Percentiles rank a stretch among this genome's conserved stretches.
Conservation (phyloP, 1,140 invertebrate genomes). For the Drosophila repletoides region DNA sequence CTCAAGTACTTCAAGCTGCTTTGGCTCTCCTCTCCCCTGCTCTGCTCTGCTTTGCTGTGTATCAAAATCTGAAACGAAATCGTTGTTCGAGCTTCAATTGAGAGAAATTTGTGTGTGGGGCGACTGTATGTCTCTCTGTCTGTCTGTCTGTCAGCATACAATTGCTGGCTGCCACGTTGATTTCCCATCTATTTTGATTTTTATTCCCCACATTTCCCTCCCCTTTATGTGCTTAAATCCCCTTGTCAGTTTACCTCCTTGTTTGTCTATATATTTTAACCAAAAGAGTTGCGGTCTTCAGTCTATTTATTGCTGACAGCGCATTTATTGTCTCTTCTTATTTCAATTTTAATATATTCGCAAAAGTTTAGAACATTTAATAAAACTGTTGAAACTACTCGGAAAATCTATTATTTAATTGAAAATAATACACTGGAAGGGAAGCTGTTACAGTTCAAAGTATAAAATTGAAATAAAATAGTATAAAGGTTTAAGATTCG, state of each 20-base stretch:
- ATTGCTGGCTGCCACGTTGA: slow-evolving; percentile 60
- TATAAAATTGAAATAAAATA: too few relatives aligned
- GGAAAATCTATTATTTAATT: not conserved
- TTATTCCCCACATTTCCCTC: slow-evolving; percentile 3
- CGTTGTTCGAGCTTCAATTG: not conserved
- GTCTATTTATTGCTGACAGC: slow-evolving; percentile 25
- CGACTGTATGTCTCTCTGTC: not conserved
- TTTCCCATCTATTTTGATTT: slow-evolving; percentile 50
- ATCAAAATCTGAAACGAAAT: slow-evolving; percentile 17
- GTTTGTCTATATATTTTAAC: too few relatives aligned
- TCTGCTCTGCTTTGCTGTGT: too few relatives aligned
- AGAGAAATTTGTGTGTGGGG: not conserved
- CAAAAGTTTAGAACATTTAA: not conserved
- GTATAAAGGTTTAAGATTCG: too few relatives aligned
- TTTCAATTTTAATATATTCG: not conserved
- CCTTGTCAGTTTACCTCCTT: slow-evolving; percentile 32
- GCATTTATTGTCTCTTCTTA: slow-evolving; percentile 14
- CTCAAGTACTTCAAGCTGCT: slow-evolving; percentile 6
- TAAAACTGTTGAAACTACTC: not conserved
- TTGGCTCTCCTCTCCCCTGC: too few relatives aligned
- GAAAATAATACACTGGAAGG: too few relatives aligned
- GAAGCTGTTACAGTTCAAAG: too few relatives aligned
- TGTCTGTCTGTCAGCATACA: slow-evolving; percentile 33
- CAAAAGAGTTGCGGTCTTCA: not conserved
- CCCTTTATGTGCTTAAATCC: slow-evolving; percentile 27